Conservation (phyloP, 1,140 invertebrate genomes). For the Aphelenchoides fujianensis region DNA sequence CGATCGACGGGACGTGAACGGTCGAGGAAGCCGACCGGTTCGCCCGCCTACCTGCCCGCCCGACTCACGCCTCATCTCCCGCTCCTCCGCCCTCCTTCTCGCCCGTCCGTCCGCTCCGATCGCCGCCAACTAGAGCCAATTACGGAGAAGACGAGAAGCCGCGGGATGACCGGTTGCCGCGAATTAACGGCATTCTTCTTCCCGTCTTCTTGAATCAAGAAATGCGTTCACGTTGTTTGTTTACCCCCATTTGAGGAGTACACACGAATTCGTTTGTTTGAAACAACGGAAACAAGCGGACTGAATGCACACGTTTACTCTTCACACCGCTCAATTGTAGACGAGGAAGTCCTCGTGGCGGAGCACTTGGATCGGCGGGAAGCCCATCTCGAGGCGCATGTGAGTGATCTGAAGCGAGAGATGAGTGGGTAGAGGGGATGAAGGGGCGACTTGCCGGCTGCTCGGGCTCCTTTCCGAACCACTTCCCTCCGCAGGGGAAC, state of each 20-base stretch:
- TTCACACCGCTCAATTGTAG: not conserved
- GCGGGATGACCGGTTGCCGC: not conserved
- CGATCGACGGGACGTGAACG: not conserved
- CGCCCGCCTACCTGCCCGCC: too few relatives aligned
- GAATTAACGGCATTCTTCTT: conserved; percentile 2
- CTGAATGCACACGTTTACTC: too few relatives aligned
- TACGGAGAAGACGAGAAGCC: not conserved
- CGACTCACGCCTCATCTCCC: not conserved
- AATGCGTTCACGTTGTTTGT: too few relatives aligned
- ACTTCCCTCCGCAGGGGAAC: conserved; percentile 34
- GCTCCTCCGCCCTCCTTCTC: not conserved
- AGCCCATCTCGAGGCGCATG: not conserved
- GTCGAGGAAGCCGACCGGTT: not conserved
- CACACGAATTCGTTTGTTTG: too few relatives aligned
- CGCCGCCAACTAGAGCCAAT: conserved; percentile 1
- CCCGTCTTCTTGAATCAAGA: not conserved
- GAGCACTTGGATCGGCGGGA: not conserved
- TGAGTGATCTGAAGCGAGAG: conserved; percentile 1
- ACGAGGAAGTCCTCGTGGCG: not conserved
- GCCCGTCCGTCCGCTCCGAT: not conserved
- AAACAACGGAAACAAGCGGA: too few relatives aligned
- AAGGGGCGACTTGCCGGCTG: not conserved
- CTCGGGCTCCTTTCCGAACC: conserved; percentile 16
- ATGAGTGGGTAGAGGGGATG: too few relatives aligned
- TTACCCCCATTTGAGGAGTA: too few relatives aligned